Percentiles rank a stretch among this genome's conserved stretches.
These are phyloP conservation scores for Caiman crocodilus DNA, from an alignment of 2,797 vertebrate genomes.

Conservation along the genomic window DNA sequence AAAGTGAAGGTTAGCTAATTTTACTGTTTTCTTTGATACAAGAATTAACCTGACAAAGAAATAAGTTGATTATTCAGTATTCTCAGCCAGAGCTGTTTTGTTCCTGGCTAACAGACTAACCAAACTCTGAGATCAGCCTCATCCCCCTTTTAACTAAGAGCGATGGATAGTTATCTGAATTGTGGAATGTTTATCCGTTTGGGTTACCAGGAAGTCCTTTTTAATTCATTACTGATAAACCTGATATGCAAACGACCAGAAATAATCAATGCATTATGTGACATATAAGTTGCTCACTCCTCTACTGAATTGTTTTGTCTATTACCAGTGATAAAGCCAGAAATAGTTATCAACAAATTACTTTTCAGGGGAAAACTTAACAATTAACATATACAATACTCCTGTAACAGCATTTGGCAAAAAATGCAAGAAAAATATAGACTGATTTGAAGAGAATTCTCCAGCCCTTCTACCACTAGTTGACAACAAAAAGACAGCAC, in stretches of 20 bases:
- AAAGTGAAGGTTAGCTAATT: neutral
- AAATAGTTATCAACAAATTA: neutral
- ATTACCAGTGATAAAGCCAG: neutral
- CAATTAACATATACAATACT: too few relatives aligned
- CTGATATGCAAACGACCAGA: neutral
- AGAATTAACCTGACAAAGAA: conserved; percentile 9
- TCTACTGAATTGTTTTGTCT: neutral
- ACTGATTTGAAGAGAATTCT: too few relatives aligned
- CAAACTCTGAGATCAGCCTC: conserved; percentile 27
- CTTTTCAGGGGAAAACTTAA: neutral
- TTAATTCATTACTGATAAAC: conserved; percentile 35
- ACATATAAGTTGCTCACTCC: neutral
- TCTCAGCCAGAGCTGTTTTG: neutral
- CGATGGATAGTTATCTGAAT: conserved; percentile 9
- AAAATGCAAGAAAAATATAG: too few relatives aligned
- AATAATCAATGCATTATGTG: neutral
- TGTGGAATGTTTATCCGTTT: neutral
- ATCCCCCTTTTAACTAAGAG: conserved; percentile 11
- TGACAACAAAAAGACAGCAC: too few relatives aligned
- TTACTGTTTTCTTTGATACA: neutral
- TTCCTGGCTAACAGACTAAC: neutral
- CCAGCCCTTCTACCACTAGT: too few relatives aligned
- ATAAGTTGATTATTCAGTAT: neutral
- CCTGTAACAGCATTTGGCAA: too few relatives aligned
- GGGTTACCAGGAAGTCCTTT: neutral